Conservation (phyloP, 2,888 invertebrate genomes). For the Archips xylosteana region DNA sequence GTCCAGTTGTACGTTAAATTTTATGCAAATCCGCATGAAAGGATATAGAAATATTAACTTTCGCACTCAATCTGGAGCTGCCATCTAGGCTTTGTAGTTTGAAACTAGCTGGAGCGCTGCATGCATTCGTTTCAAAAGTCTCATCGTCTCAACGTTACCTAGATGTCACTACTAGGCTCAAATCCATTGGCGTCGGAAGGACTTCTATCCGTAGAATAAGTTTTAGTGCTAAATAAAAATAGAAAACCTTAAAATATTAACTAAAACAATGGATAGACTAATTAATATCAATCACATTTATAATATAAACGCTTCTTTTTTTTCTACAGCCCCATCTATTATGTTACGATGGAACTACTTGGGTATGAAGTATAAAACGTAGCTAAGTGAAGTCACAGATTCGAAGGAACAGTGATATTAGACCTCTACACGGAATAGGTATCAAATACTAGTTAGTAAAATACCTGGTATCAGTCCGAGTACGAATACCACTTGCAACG, state of each 20-base stretch:
- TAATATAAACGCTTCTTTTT: background rate
- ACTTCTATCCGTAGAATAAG: background rate
- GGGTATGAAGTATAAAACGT: background rate
- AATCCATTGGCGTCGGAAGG: no score
- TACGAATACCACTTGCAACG: conserved; percentile 39
- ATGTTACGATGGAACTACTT: conserved; percentile 43
- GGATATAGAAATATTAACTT: no score
- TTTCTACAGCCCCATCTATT: conserved; percentile 60
- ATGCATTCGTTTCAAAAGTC: background rate
- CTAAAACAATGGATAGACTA: background rate
- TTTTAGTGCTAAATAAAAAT: background rate
- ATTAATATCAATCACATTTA: background rate
- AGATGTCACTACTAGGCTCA: conserved; percentile 28
- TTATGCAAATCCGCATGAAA: no score
- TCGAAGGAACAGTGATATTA: conserved; percentile 21
- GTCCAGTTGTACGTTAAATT: no score
- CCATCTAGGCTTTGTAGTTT: background rate
- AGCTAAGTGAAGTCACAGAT: conserved; percentile 17
- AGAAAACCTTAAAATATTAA: background rate
- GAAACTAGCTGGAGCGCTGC: background rate
- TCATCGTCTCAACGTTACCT: background rate
- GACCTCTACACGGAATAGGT: conserved; percentile 16
- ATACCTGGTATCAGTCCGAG: conserved; percentile 20
- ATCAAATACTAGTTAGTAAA: conserved; percentile 14
- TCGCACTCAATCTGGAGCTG: background rate